A percentile compares a stretch with the other conserved stretches of the same genome.
Evolutionary conservation across 1,140 invertebrate species (phyloP).

Genomic region (Zophobas atratus): DNA sequence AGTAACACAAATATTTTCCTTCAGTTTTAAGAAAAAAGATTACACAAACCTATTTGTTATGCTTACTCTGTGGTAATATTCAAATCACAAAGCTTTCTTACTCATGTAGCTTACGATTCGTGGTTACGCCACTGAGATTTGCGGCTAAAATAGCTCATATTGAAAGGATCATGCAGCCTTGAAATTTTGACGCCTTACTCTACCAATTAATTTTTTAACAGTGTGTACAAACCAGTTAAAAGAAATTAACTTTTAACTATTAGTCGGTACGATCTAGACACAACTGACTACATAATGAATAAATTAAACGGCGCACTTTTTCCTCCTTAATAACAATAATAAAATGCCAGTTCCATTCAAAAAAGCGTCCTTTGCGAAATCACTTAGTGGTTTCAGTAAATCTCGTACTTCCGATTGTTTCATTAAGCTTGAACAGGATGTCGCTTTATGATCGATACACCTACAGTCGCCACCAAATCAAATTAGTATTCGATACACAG

Average conservation of each 20-base stretch:
- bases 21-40: too few relatives aligned
- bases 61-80: too few relatives aligned
- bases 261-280: background rate
- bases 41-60: too few relatives aligned
- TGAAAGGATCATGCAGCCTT: constrained; percentile 18
- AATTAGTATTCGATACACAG: constrained; percentile 40
- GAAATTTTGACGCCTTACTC: constrained; percentile 5
- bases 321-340: too few relatives aligned
- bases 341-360: background rate
- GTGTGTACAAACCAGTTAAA: background rate
- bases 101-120: too few relatives aligned
- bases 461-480: constrained; percentile 20
- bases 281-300: background rate
- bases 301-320: too few relatives aligned
- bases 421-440: background rate
- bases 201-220: constrained; percentile 11
- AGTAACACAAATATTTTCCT: too few relatives aligned
- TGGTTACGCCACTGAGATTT: too few relatives aligned
- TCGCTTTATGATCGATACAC: constrained; percentile 15
- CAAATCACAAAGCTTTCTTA: too few relatives aligned
- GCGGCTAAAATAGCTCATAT: background rate
- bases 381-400: background rate
- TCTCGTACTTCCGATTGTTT: background rate
- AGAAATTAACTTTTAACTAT: background rate
- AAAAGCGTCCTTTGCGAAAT: background rate